Percentiles rank a stretch among this genome's conserved stretches.
Evolutionary conservation across 2,113 vertebrate species (phyloP).

Genomic region (Pangasianodon gigas): DNA sequence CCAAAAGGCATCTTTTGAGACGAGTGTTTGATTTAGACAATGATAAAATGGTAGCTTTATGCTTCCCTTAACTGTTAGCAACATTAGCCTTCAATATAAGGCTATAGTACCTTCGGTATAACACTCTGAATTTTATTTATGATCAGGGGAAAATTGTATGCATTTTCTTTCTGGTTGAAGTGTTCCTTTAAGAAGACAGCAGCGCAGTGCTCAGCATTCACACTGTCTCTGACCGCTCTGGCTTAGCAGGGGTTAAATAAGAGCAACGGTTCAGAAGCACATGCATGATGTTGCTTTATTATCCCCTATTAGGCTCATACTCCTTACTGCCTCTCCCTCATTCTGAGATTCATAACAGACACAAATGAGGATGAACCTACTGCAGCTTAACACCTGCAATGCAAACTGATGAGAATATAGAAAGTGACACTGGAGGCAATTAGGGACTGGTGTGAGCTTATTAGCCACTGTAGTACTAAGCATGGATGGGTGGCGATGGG

Average conservation of each 20-base stretch:
- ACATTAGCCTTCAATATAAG: not conserved
- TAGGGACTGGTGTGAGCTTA: conserved; percentile 26
- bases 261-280: conserved; percentile 68
- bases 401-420: conserved; percentile 23
- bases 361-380: conserved; percentile 7
- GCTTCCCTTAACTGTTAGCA: not conserved
- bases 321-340: conserved; percentile 3
- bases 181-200: not conserved
- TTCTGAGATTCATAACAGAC: not conserved
- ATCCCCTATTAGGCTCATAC: not conserved
- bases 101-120: not conserved
- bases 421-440: conserved; percentile 30
- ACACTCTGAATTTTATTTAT: not conserved
- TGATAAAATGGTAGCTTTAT: not conserved
- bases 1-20: not conserved
- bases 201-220: conserved; percentile 54
- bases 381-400: conserved; percentile 25
- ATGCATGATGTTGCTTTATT: conserved; percentile 49
- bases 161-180: not conserved
- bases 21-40: not conserved
- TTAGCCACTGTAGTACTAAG: conserved; percentile 17
- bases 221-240: conserved; percentile 66
- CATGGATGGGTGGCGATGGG: conserved; percentile 15
- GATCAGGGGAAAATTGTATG: too few relatives aligned
- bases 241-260: conserved; percentile 61